These are phyloP conservation scores for Tetranychus piercei DNA, from an alignment of 2,888 invertebrate species.

Conservation along the genomic window DNA sequence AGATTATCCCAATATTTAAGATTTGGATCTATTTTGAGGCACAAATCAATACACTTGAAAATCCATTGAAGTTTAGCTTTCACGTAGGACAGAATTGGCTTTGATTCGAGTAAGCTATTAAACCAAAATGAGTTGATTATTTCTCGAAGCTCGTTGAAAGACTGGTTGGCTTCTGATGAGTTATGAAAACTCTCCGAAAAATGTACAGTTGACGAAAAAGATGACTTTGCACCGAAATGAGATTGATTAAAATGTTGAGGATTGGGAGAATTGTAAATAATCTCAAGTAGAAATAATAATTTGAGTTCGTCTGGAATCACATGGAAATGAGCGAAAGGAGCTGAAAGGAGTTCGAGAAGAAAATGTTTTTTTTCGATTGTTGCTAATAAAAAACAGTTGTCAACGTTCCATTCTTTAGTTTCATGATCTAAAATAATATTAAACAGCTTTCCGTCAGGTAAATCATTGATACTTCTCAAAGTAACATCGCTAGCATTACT, in stretches of 20 bases:
- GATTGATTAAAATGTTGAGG: not conserved
- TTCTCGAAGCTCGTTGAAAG: not conserved
- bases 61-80: constrained; percentile 12
- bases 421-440: constrained; percentile 11
- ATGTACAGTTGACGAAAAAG: too few species aligned
- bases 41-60: constrained; percentile 11
- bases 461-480: not conserved
- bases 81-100: not conserved
- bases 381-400: constrained; percentile 19
- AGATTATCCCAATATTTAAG: not conserved
- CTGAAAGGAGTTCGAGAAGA: constrained; percentile 9
- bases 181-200: not conserved
- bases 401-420: constrained; percentile 14
- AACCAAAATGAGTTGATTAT: not conserved
- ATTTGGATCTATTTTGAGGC: not conserved
- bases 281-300: not conserved
- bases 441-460: not conserved
- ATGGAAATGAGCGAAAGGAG: constrained; percentile 8
- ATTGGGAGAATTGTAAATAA: not conserved
- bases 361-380: constrained; percentile 19
- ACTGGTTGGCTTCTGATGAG: not conserved
- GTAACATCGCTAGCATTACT: not conserved
- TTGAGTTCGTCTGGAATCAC: constrained; percentile 13
- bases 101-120: not conserved
- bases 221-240: not conserved